Evolutionary conservation across 2,797 vertebrate species (phyloP).

Genomic region (Todus mexicanus): DNA sequence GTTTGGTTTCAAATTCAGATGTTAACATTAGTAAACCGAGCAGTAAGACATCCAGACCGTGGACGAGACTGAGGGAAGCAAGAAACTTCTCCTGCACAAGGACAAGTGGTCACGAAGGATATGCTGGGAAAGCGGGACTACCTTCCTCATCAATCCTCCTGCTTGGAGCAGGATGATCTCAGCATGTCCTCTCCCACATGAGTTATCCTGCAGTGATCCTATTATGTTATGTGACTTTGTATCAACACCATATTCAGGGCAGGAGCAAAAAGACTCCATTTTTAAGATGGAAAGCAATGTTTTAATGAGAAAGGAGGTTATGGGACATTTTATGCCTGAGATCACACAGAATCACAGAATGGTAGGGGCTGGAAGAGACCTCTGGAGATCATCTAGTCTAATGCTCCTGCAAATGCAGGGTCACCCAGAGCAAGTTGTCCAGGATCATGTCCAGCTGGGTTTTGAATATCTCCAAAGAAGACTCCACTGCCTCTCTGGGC

Average conservation of each 20-base stretch:
- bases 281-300: background rate
- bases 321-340: background rate
- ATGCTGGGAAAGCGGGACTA: background rate
- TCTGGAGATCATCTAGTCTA: background rate
- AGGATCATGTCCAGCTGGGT: background rate
- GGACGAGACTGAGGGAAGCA: background rate
- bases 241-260: background rate
- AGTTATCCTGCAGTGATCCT: background rate
- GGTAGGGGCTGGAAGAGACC: background rate
- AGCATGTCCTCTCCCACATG: fast-evolving
- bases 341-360: background rate
- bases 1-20: background rate
- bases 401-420: background rate
- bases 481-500: background rate
- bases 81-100: background rate
- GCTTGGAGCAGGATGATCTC: background rate
- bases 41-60: background rate
- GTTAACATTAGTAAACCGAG: background rate
- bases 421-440: background rate
- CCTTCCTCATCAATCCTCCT: background rate
- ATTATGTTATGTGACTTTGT: background rate
- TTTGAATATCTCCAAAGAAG: background rate
- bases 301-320: background rate
- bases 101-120: background rate
- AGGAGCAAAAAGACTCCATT: background rate